phyloP scores from a whole-genome alignment of 1,140 invertebrate genomes.

The Aphaenogaster rudis region DNA sequence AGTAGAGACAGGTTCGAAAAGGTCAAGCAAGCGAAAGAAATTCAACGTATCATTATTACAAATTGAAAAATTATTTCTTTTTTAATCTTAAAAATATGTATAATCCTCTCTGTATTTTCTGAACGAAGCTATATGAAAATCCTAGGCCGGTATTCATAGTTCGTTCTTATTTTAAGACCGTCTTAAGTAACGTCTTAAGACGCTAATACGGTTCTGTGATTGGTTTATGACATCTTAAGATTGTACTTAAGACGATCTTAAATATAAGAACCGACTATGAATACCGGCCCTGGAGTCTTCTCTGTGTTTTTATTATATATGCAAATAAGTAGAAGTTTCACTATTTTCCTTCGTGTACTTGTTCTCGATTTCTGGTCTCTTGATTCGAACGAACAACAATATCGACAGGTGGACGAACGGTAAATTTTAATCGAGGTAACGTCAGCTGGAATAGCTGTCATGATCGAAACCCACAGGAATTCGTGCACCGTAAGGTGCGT shows the following conservation, averaged over 20 bases:
- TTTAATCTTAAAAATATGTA: background rate
- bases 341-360: background rate
- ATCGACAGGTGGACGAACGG: background rate
- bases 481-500: conserved; percentile 62
- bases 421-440: conserved; percentile 29
- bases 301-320: background rate
- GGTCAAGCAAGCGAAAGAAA: background rate
- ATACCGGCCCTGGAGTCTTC: background rate
- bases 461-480: conserved; percentile 55
- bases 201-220: too few species aligned
- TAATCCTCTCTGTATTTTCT: background rate
- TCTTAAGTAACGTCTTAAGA: too few species aligned
- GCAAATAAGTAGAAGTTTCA: background rate
- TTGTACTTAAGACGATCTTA: too few species aligned
- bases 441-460: conserved; percentile 17
- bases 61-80: background rate
- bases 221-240: too few species aligned
- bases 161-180: too few species aligned
- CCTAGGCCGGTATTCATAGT: background rate
- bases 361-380: background rate
- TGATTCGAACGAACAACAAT: background rate
- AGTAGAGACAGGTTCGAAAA: background rate
- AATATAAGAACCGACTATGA: too few species aligned
- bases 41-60: background rate
- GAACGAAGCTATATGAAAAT: background rate